Conservation (phyloP, 2,113 vertebrate genomes). For the Hippolais icterina region DNA sequence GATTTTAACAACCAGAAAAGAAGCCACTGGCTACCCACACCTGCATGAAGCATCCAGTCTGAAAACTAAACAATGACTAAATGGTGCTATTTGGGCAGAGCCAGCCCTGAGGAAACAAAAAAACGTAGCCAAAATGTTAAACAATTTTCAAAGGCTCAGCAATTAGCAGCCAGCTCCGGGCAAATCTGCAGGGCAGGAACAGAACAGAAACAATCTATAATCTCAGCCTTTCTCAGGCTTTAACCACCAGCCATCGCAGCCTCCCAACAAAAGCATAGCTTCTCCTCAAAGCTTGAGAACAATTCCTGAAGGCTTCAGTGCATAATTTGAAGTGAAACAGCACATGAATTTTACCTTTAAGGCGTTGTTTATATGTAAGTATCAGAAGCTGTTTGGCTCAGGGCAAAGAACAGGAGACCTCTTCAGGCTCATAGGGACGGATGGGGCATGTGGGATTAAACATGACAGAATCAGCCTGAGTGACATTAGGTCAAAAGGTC, state of each 20-base stretch:
- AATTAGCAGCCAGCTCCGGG: background rate
- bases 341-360: background rate
- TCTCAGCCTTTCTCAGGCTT: background rate
- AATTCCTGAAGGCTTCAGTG: background rate
- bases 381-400: background rate
- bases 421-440: background rate
- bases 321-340: background rate
- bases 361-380: background rate
- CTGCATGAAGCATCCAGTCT: background rate
- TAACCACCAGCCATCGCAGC: rapidly evolving
- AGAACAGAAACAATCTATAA: background rate
- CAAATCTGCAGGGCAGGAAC: background rate
- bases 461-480: background rate
- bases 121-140: background rate
- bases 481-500: background rate
- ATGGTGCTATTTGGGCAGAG: background rate
- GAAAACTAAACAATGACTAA: background rate
- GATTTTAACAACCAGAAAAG: background rate
- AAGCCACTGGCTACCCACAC: background rate
- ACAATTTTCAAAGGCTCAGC: background rate
- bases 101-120: background rate
- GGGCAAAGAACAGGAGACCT: background rate
- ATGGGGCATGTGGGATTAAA: background rate
- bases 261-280: background rate
- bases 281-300: background rate